Evolutionary conservation across 1,140 invertebrate genomes (phyloP), one percentile per base, ranked within the genome.

Genomic region (Oryctes rhinoceros): DNA sequence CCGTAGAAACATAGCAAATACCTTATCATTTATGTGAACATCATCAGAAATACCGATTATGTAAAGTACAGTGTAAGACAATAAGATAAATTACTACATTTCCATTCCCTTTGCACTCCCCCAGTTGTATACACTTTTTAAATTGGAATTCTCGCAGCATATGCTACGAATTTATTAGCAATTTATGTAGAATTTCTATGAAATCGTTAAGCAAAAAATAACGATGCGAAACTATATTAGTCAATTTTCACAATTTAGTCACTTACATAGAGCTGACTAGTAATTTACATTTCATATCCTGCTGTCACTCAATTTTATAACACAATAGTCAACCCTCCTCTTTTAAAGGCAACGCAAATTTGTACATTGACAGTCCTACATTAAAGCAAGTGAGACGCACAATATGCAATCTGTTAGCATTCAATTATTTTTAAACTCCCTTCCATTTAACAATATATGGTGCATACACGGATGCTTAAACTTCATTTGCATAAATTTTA

Each of bases 21-120:
- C 35, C 74, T 44, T 76, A 76, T 39, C 74, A 76, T 76, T 76
- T 76, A 44, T 76, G 37, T 47, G 74, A 76, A 76, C 44, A 44
- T 76, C 74, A 76, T 39, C 74, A 76, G 35, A 48, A 76, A 76
- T 76, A n/a, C 39, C 37, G 74, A 76, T 76, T 76, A 76, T 30
- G 18, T 76, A n/a, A 47, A 76, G 44, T 9, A 76, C 39, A 44
- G 11, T 76, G 35, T 76, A 44, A 76, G 35, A 44, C 74, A 76
- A 76, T 67, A 67, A 67, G 65, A 35, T 67, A 35, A 67, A 67
- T 67, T 67, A 67, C 30, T 35, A 24, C 65, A 67, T 67, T 67
- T 20, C 18, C 65, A 24, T 67, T 24, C 30, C 65, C 65, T 35
- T 35, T 24, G 53, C 53, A 62, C 53, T 20, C 53, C 53, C 53